Evolutionary conservation across 2,113 vertebrate species (phyloP).

Genomic region (Colaptes auratus): DNA sequence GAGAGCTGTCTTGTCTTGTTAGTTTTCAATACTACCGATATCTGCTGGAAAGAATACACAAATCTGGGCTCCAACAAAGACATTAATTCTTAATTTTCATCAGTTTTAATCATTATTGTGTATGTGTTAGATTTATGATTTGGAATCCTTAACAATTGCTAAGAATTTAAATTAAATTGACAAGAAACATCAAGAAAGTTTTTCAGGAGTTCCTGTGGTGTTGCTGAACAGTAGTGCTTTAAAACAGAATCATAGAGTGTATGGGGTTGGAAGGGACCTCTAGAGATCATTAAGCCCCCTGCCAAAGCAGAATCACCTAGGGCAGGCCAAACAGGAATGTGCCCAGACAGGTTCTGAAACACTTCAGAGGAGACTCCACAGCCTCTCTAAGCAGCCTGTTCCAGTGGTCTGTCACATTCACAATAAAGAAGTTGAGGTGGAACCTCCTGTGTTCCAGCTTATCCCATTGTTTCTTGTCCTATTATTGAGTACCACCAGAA

Average conservation of each 20-base stretch:
- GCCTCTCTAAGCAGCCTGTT: too few relatives aligned
- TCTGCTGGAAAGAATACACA: background rate
- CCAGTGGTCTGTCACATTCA: too few relatives aligned
- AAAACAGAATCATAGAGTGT: background rate
- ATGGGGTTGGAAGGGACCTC: too few relatives aligned
- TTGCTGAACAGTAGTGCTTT: background rate
- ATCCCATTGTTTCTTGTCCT: too few relatives aligned
- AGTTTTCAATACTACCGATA: background rate
- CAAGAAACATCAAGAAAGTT: background rate
- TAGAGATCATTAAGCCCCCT: too few relatives aligned
- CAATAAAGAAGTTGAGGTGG: too few relatives aligned
- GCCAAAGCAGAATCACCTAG: too few relatives aligned
- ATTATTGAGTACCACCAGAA: too few relatives aligned
- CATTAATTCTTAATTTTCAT: background rate
- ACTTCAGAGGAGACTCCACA: too few relatives aligned
- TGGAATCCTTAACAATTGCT: background rate
- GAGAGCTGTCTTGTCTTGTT: background rate
- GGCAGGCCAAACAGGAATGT: too few relatives aligned
- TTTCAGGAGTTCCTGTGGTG: background rate
- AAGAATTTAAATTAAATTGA: background rate
- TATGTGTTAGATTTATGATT: background rate
- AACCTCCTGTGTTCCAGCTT: too few relatives aligned
- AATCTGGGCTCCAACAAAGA: background rate
- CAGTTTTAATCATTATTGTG: background rate
- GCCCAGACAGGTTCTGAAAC: too few relatives aligned